Conservation (phyloP, 2,888 invertebrate species). For the Tenthredo mesomela region DNA sequence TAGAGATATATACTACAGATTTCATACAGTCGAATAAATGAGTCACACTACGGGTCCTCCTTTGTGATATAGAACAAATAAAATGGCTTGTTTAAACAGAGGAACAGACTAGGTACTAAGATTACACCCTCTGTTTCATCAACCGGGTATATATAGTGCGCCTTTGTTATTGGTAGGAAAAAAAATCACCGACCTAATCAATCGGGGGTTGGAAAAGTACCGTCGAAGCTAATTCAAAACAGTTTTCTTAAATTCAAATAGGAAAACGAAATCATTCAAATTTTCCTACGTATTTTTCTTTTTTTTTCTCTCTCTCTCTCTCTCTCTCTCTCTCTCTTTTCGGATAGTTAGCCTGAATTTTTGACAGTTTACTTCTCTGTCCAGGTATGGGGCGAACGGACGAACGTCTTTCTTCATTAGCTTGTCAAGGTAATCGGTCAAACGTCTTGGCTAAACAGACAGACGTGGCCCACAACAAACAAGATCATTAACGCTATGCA, state of each 20-base stretch:
- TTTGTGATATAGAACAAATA: conserved; percentile 38
- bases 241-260: neutral
- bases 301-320: too few relatives aligned
- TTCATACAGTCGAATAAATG: conserved; percentile 3
- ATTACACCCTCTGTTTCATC: conserved; percentile 42
- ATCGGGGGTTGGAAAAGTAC: neutral
- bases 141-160: neutral
- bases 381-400: neutral
- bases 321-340: neutral
- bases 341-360: neutral
- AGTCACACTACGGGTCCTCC: conserved; percentile 25
- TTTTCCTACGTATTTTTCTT: neutral
- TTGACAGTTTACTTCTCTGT: conserved; percentile 10
- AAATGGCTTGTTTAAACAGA: conserved; percentile 40
- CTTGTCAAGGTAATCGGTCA: conserved; percentile 41
- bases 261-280: neutral
- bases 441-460: conserved; percentile 52
- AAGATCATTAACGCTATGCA: conserved; percentile 51
- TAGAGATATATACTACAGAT: neutral
- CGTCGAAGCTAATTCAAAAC: neutral
- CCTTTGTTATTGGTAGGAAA: neutral
- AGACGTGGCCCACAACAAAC: conserved; percentile 48
- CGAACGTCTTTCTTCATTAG: conserved; percentile 47
- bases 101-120: conserved; percentile 33
- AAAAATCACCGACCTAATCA: neutral